Evolutionary conservation across 2,888 invertebrate species (phyloP), one percentile per base, ranked within the genome.

Genomic region (Herminia tarsipennalis): DNA sequence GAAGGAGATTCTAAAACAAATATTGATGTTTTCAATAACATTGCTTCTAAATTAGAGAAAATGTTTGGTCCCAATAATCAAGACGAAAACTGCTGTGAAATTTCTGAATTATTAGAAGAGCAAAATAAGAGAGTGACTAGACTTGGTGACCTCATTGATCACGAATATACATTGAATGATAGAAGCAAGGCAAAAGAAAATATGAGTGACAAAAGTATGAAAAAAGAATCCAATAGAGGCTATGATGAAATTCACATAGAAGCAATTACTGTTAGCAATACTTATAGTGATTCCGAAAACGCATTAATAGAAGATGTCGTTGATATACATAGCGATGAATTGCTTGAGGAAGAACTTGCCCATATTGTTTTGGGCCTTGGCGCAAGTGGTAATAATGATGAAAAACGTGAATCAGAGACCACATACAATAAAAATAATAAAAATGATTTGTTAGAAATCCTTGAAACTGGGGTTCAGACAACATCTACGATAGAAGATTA

Each of bases 401-500:
- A 30, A 21, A 2, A 4, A 16, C 5, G 5, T 12, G 1, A 5
- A 5, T 12, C 27, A 27, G 25, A 25, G 6, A 5, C 4, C 9
- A 25, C 9, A 6, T 1, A 20, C 12, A 5, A 20, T 27, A 8
- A 30, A 39, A 17, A 5, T 12, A 18, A 24, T 1, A 13, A 3
- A 4, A 33, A 18, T 24, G 25, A 40, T 25, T 40, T 33, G 4
- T 25, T 14, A 25, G 16, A 37, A 10, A 37, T 21, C 5, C 30
- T 43, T 10, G 27, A 37, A 6, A 22, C 16, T 9, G 5, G 1
- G 6, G 28, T 20, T 4, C 10, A 8, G 13, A 22, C 8, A 16
- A 16, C 22, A 17, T 14, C n/a, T 12, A n/a, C 13, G 5, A 22
- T 12, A 6, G 6, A 20, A 27, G 2, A 5, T 5, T 2, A 4